phyloP scores from a whole-genome alignment of 2,888 invertebrate species.

The Gastracanthus pulcherrimus region DNA sequence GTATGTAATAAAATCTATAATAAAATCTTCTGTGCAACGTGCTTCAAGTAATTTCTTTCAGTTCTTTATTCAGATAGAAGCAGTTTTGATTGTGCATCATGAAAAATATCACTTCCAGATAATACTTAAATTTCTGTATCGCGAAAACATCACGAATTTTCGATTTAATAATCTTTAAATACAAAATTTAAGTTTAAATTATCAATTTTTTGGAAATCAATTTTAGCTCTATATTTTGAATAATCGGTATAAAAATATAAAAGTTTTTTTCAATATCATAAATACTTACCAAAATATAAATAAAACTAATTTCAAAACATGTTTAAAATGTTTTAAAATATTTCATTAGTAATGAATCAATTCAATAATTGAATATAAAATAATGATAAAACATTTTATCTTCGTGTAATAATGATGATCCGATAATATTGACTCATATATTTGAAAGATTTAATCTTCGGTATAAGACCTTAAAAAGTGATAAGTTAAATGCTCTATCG shows the following conservation, averaged over 20 bases:
- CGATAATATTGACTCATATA: neutral
- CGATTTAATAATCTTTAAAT: constrained; percentile 3
- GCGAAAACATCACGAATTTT: constrained; percentile 14
- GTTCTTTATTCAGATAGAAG: neutral
- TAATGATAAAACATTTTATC: neutral
- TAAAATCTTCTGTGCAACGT: neutral
- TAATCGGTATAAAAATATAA: neutral
- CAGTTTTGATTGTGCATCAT: constrained; percentile 12
- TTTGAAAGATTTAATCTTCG: constrained; percentile 13
- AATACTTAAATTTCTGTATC: constrained; percentile 23
- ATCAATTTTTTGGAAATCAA: neutral
- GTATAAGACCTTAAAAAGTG: neutral
- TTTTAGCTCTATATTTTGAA: neutral
- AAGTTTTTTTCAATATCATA: neutral
- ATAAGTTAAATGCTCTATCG: constrained; percentile 16
- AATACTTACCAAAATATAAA: constrained; percentile 26
- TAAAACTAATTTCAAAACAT: neutral
- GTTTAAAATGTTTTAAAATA: neutral
- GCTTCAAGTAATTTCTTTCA: constrained; percentile 9
- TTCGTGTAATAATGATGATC: neutral
- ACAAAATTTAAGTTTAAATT: neutral
- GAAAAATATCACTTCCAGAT: neutral
- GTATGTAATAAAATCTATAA: neutral
- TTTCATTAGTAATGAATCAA: neutral
- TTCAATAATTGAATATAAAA: neutral